A percentile compares a stretch with the other conserved stretches of the same genome.
Evolutionary conservation across 2,113 vertebrate genomes (phyloP).

Genomic region (Polypterus senegalus): DNA sequence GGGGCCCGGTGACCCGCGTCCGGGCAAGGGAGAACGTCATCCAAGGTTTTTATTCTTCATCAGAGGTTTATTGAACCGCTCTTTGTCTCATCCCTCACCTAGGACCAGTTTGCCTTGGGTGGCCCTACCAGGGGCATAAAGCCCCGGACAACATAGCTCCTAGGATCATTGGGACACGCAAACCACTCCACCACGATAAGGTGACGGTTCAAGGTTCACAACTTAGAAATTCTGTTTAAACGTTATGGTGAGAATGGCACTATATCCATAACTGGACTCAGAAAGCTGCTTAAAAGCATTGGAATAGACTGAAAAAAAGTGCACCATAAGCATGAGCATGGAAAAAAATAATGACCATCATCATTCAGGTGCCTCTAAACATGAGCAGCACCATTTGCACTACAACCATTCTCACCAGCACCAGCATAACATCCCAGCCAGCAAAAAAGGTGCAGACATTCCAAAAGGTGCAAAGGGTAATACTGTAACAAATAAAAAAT

Average conservation of each 20-base stretch:
- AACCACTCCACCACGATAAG: too few species aligned
- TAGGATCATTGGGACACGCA: too few species aligned
- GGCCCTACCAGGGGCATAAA: too few species aligned
- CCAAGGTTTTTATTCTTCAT: too few species aligned
- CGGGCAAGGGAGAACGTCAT: too few species aligned
- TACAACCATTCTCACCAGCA: conserved; percentile 36
- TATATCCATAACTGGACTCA: conserved; percentile 71
- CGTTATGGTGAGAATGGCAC: conserved; percentile 82
- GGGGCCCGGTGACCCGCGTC: too few species aligned
- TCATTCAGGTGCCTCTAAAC: conserved; percentile 10
- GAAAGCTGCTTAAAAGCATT: conserved; percentile 66
- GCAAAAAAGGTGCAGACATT: conserved; percentile 11
- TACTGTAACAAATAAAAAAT: conserved; percentile 23
- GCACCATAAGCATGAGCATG: conserved; percentile 18
- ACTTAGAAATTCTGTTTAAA: conserved; percentile 78
- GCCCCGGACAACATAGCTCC: too few species aligned
- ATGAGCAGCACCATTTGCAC: conserved; percentile 16
- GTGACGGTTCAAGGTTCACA: too few species aligned
- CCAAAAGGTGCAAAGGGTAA: conserved; percentile 6
- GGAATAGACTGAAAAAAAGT: conserved; percentile 61
- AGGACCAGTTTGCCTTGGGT: too few species aligned
- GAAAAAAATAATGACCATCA: conserved; percentile 9
- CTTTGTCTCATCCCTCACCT: too few species aligned
- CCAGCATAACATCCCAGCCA: not conserved
- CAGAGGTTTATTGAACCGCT: too few species aligned